These are phyloP conservation scores for Sciurus carolinensis DNA, from an alignment of 2,797 vertebrate genomes.

Conservation along the genomic window DNA sequence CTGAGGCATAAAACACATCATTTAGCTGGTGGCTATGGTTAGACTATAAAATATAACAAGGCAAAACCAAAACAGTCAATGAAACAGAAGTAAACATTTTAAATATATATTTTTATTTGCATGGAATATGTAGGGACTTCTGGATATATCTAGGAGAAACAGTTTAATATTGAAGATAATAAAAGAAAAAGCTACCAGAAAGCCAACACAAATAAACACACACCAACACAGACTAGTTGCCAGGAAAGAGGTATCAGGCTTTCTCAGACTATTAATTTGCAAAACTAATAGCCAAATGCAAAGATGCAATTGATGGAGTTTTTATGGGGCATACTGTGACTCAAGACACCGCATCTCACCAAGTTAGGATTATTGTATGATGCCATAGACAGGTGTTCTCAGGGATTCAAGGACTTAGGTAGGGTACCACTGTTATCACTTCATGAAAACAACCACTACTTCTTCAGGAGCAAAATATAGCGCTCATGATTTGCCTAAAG, in stretches of 20 bases:
- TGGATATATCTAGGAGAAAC: neutral
- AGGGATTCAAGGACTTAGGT: neutral
- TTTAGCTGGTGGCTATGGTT: neutral
- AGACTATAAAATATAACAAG: neutral
- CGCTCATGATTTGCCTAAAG: fast-evolving
- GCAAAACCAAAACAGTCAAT: neutral
- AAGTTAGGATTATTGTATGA: neutral
- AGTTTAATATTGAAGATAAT: neutral
- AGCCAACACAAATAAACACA: neutral
- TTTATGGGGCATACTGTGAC: neutral
- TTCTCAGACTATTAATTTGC: neutral
- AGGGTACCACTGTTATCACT: neutral
- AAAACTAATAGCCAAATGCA: neutral
- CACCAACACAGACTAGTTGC: neutral
- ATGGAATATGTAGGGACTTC: neutral
- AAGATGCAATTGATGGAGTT: neutral
- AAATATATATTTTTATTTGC: neutral
- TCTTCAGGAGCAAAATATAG: neutral
- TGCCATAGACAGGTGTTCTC: neutral
- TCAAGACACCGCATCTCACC: neutral
- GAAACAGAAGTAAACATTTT: neutral
- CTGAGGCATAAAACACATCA: slow-evolving; percentile 88
- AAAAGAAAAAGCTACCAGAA: neutral
- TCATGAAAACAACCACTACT: neutral
- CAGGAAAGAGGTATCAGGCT: neutral